Evolutionary conservation across 2,888 invertebrate genomes (phyloP), one percentile per base, ranked within the genome.

Genomic region (Pollenia angustigena): DNA sequence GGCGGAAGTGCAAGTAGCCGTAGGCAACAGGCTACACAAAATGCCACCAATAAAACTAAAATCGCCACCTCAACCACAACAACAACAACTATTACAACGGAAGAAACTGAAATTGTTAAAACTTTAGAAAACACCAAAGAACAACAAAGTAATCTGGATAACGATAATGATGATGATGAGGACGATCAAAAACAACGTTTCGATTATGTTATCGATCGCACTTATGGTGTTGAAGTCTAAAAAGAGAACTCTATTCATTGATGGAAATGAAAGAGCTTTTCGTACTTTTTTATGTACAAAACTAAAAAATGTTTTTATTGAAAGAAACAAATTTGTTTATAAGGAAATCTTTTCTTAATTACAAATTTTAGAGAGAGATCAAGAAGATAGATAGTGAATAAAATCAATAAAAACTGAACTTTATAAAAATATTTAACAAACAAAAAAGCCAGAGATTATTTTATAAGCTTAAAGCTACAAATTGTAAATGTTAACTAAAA

Each of bases 171-270:
- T 79, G 90, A 92, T 95, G 90, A 23, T 23, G 23, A 92, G 95
- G 90, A 92, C 75, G 90, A 90, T 85, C 90, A 91, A 74, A 90
- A 90, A 79, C 84, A 88, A 68, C 95, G 96, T 92, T 97, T 96
- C 93, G 96, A 97, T 89, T 97, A 97, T 93, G 96, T 97, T 89
- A 96, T 97, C 89, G 97, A 97, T 94, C 95, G 97, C 93, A 96
- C 95, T 85, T 94, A 97, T 90, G 97, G 97, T 91, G 97, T 97
- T 90, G 97, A 97, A 94, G 97, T 97, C 92, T 97, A 94, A 95
- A 66, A 18, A 48, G 52, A 58, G 50, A 42, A 42, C 23, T 44
- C 11, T 58, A 50, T 40, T 3, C 48, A 10, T 48, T 16, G 18
- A 14, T 52, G 4, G 18, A 48, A 32, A 32, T 32, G 32, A 23